Evolutionary conservation across 2,888 invertebrate species (phyloP).

Genomic region (Autographa gamma): DNA sequence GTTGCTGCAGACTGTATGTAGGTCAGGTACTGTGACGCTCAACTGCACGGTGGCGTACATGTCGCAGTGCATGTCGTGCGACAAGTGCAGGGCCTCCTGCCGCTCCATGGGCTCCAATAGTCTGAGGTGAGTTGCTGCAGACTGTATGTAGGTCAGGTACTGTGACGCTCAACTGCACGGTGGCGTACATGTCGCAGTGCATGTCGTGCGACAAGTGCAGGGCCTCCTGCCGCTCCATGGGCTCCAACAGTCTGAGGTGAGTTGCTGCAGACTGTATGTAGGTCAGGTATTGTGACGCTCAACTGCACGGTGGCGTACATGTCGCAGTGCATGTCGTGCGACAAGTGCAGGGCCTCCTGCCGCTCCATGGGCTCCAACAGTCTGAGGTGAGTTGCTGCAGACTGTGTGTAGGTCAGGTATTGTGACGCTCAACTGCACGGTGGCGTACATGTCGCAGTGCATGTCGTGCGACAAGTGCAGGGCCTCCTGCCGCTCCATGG

Average conservation of each 20-base stretch:
- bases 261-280: too few species aligned
- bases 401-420: too few species aligned
- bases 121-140: slow-evolving; percentile 80
- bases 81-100: slow-evolving; percentile 95
- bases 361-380: slow-evolving; percentile 94
- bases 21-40: too few species aligned
- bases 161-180: slow-evolving; percentile 96
- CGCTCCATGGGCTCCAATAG: slow-evolving; percentile 94
- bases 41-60: slow-evolving; percentile 98
- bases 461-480: slow-evolving; percentile 96
- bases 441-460: slow-evolving; percentile 96
- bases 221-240: slow-evolving; percentile 94
- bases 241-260: slow-evolving; percentile 91
- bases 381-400: slow-evolving; percentile 80
- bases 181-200: slow-evolving; percentile 96
- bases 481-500: slow-evolving; percentile 94
- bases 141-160: too few species aligned
- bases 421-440: slow-evolving; percentile 96
- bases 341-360: slow-evolving; percentile 95
- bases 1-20: too few species aligned
- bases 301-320: slow-evolving; percentile 98
- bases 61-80: slow-evolving; percentile 96
- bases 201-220: slow-evolving; percentile 96
- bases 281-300: too few species aligned
- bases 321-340: slow-evolving; percentile 96